Evolutionary conservation across 2,888 invertebrate species (phyloP).

Genomic region (Cheilosia vulpina): DNA sequence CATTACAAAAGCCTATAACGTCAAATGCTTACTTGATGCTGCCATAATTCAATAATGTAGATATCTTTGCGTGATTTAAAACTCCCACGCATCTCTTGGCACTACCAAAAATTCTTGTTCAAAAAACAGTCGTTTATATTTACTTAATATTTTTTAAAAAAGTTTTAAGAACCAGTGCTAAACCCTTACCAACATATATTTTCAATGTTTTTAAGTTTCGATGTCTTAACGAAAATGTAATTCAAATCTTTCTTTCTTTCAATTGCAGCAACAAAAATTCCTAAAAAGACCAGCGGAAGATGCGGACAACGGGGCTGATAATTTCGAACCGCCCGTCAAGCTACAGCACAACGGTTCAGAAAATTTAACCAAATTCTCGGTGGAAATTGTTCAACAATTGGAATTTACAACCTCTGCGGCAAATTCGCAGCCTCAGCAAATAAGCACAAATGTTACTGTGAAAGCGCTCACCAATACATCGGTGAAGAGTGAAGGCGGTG

Average conservation of each 20-base stretch:
- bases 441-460: constrained; percentile 96
- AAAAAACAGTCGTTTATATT: no score
- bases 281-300: constrained; percentile 89
- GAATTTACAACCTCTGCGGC: constrained; percentile 95
- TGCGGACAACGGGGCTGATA: constrained; percentile 84
- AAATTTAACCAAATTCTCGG: constrained; percentile 91
- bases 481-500: constrained; percentile 83
- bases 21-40: no score
- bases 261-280: constrained; percentile 92
- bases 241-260: constrained; percentile 15
- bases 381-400: constrained; percentile 95
- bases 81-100: no score
- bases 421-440: constrained; percentile 94
- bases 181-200: no score
- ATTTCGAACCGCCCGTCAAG: constrained; percentile 90
- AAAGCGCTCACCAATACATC: constrained; percentile 90
- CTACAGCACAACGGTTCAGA: constrained; percentile 84
- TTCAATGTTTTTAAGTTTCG: not conserved
- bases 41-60: no score
- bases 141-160: no score
- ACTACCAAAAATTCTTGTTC: no score
- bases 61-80: no score
- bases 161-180: no score
- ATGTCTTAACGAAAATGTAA: not conserved
- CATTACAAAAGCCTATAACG: no score